Base-by-base conservation (phyloP, 2,797 vertebrate species). In the Eulemur coronatus region DNA sequence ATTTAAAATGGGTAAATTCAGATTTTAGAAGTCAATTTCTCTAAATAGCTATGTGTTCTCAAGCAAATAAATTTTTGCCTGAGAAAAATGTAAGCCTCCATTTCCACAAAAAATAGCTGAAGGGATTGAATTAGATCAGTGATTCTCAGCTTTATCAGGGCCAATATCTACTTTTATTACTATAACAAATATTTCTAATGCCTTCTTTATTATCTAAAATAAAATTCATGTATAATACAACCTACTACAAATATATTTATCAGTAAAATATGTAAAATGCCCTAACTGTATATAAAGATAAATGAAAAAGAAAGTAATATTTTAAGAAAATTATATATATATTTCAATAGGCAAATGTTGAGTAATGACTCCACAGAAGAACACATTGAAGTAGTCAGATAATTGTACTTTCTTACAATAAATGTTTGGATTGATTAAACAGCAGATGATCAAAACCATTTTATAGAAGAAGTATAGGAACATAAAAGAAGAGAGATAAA, bases 1-100 rank as follows among this genome's bases (percentile, higher is more conserved):
- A 90, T 75, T 96, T 93, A 33, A 95, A 95, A 79, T 75, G 65
- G 30, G 30, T 91, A 89, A 69, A 88, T 12, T 93, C 7, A 61
- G 10, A 96, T 90, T 78, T 89, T 94, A 91, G 67, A 88, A 50
- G 26, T 72, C 18, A 18, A 4, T 96, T 46, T 79, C 22, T 94
- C 22, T 76, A 61, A 93, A 80, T 85, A 95, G 35, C 18, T 76
- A 4, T 91, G 50, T 80, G 18, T 87, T 78, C 52, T 81, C 43
- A 18, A 15, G 2, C 7, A 91, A 94, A 81, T 69, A 79, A 11
- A 67, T 72, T 46, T 67, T 4, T 89, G 73, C 12, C 33, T n/a
- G 15, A 65, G 63, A 65, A n/a, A 65, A 35, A 26, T 63, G 15
- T 24, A 50, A 90, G 41, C 15, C 48, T 87, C 61, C n/a, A 75